Conservation (phyloP, 1,140 invertebrate genomes). For the Coelopa frigida region DNA sequence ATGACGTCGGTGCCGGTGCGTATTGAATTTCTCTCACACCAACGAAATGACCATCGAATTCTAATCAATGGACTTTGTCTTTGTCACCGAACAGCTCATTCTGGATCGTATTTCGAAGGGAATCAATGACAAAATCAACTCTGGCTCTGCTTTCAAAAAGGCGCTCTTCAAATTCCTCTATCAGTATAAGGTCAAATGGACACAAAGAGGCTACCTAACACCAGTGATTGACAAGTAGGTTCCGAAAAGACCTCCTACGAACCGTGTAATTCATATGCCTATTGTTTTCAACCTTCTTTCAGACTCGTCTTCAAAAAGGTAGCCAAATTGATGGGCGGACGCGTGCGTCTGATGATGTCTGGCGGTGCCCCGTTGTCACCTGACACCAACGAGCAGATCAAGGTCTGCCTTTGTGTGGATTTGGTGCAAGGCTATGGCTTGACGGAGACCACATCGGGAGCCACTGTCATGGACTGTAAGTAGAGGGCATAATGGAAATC, state of each 20-base stretch:
- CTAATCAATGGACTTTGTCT: background rate
- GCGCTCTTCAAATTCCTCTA: slow-evolving; percentile 87
- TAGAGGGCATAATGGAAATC: slow-evolving; percentile 14
- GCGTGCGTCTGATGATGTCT: slow-evolving; percentile 74
- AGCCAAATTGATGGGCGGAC: slow-evolving; percentile 75
- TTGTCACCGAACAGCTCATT: slow-evolving; percentile 59
- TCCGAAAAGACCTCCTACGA: background rate
- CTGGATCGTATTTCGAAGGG: slow-evolving; percentile 93
- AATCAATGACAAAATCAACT: slow-evolving; percentile 84
- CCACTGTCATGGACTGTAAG: slow-evolving; percentile 79
- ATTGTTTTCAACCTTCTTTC: slow-evolving; percentile 21
- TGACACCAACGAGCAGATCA: slow-evolving; percentile 92
- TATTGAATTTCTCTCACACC: slow-evolving; percentile 17
- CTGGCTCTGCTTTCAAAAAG: slow-evolving; percentile 64
- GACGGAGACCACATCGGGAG: slow-evolving; percentile 92
- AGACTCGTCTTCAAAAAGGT: slow-evolving; percentile 70
- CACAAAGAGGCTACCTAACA: slow-evolving; percentile 73
- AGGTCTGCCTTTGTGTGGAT: slow-evolving; percentile 84
- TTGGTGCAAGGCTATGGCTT: slow-evolving; percentile 94
- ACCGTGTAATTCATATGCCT: slow-evolving; percentile 9
- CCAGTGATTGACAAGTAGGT: slow-evolving; percentile 66
- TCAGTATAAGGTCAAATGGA: slow-evolving; percentile 83
- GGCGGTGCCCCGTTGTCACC: slow-evolving; percentile 94
- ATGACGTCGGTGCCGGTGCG: slow-evolving; percentile 91
- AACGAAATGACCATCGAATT: too few relatives aligned